These are phyloP conservation scores for Trematomus bernacchii DNA, from an alignment of 2,797 vertebrate species.

Conservation along the genomic window DNA sequence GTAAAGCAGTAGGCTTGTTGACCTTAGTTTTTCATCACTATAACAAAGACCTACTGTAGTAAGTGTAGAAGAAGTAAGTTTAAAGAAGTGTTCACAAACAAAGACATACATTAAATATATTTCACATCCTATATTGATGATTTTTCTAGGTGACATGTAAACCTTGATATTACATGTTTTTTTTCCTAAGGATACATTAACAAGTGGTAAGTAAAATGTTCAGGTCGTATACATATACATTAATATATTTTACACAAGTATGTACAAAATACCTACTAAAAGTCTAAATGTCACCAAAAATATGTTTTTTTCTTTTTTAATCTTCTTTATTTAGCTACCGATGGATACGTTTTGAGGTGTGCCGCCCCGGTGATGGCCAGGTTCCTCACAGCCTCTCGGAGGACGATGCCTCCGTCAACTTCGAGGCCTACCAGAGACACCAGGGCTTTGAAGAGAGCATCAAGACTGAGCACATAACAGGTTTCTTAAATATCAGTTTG, in stretches of 20 bases:
- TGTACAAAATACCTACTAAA: no score
- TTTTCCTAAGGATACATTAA: not conserved
- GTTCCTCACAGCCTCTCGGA: constrained; percentile 84
- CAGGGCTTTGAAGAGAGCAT: constrained; percentile 82
- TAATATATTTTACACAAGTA: no score
- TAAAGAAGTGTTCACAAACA: not conserved
- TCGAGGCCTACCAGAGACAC: constrained; percentile 89
- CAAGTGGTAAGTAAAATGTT: not conserved
- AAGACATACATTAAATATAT: not conserved
- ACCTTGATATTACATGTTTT: not conserved
- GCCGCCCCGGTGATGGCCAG: constrained; percentile 85
- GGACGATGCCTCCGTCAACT: constrained; percentile 86
- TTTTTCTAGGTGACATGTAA: no score
- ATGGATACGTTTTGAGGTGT: constrained; percentile 93
- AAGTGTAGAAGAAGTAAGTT: not conserved
- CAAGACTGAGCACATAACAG: constrained; percentile 77
- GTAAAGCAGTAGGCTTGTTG: not conserved
- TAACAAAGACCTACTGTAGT: not conserved
- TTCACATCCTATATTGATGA: not conserved
- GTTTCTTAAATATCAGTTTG: constrained; percentile 47
- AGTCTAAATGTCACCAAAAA: not conserved
- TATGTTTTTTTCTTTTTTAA: not conserved
- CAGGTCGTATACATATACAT: no score
- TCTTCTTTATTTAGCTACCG: constrained; percentile 83
- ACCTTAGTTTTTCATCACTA: not conserved